Base-by-base conservation (phyloP, 2,113 vertebrate species). In the Phocoena sinus region DNA sequence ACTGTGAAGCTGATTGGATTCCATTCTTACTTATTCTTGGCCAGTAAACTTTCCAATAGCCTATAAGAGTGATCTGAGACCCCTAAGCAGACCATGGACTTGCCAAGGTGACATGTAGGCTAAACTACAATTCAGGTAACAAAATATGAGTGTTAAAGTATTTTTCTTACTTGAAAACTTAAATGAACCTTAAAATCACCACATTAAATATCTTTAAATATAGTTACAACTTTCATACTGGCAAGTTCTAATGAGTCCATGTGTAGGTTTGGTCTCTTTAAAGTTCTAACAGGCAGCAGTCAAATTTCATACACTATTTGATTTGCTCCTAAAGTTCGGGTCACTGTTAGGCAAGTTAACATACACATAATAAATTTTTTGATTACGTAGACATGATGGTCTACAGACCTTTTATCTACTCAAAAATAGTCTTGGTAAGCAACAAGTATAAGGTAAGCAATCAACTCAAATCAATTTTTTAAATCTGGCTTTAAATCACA, bases 161-260 rank as follows among this genome's bases (percentile, higher is more conserved):
- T 56, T 74, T 65, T 94, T 91, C 67, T 91, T 88, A 79, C 28
- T 60, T 95, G 36, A 92, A 92, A 92, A 70, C 70, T 33, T 68
- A 92, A 92, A 74, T 80, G 62, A 94, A 81, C 13, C 23, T 94
- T 73, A 88, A 96, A 89, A 92, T 80, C 56, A 93, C 36, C 70
- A 63, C 8, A 58, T 44, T 68, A 96, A 82, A 63, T 58, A 79
- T 74, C 83, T 96, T 79, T 11, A 76, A 89, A 74, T 58, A 74
- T 11, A 93, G 23, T 36, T 77, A 60, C 33, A 50, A 87, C 17
- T 81, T 88, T 88, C 68, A 95, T 70, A 81, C 8, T 85, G 21
- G 31, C 21, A 96, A 92, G 25, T 63, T 62, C 31, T 70, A 85
- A 68, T 53, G 41, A 63, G 79, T 20, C 8, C 67, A 58, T n/a